Percentiles rank a stretch among this genome's conserved stretches.
Evolutionary conservation across 2,113 vertebrate genomes (phyloP).

Genomic region (Gambusia holbrooki): DNA sequence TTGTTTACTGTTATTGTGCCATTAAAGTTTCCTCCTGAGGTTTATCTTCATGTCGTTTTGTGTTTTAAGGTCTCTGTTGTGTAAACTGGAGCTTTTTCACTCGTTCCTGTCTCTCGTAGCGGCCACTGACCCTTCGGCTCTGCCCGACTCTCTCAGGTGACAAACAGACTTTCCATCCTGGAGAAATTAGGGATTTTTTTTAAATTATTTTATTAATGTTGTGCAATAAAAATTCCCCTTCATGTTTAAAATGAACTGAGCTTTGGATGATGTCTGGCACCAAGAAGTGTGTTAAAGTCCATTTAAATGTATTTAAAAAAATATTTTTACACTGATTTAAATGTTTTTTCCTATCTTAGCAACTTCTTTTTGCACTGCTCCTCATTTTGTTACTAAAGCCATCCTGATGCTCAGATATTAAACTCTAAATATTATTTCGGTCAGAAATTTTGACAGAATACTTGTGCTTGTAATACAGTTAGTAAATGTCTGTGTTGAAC

Average conservation of each 20-base stretch:
- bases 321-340: not conserved
- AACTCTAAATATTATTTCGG: too few relatives aligned
- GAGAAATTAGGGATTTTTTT: not conserved
- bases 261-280: not conserved
- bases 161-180: not conserved
- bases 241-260: not conserved
- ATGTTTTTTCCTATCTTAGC: not conserved
- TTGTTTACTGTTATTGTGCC: not conserved
- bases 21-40: too few relatives aligned
- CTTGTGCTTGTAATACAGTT: not conserved
- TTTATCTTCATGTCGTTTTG: not conserved
- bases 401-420: too few relatives aligned
- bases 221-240: not conserved
- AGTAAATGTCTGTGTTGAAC: not conserved
- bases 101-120: constrained; percentile 85
- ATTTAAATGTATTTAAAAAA: not conserved
- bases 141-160: constrained; percentile 89
- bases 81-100: constrained; percentile 91
- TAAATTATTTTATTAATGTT: not conserved
- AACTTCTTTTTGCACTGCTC: too few relatives aligned
- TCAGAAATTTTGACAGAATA: too few relatives aligned
- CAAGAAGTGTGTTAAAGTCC: not conserved
- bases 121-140: constrained; percentile 76
- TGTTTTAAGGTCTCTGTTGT: constrained; percentile 86
- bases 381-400: too few relatives aligned